phyloP scores from a whole-genome alignment of 2,888 invertebrate species.

The Lasioglossum zephyrum region DNA sequence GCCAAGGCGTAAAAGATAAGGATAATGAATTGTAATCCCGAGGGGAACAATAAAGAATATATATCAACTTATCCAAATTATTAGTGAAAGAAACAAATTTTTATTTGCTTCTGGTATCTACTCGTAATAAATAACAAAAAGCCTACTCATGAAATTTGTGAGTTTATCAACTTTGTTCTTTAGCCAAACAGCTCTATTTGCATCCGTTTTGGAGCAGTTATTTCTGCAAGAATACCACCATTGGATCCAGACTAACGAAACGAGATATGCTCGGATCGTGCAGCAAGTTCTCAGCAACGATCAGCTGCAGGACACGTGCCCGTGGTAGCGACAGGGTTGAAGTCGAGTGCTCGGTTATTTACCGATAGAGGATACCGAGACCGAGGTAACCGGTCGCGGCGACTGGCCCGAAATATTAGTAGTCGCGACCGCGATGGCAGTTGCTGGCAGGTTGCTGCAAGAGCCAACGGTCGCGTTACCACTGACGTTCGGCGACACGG shows the following conservation, averaged over 20 bases:
- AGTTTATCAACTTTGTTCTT: neutral
- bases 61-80: neutral
- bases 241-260: neutral
- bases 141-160: neutral
- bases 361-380: constrained; percentile 83
- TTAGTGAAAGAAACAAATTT: neutral
- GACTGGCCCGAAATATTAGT: constrained; percentile 49
- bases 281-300: neutral
- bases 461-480: constrained; percentile 45
- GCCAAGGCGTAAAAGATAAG: too few relatives aligned
- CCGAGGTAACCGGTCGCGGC: constrained; percentile 75
- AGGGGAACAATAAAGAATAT: too few relatives aligned
- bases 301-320: neutral
- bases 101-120: neutral
- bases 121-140: too few relatives aligned
- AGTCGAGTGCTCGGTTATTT: constrained; percentile 63
- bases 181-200: neutral
- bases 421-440: constrained; percentile 49
- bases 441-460: constrained; percentile 33
- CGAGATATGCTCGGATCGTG: neutral
- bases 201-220: neutral
- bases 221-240: neutral
- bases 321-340: neutral
- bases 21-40: too few relatives aligned
- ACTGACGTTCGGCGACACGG: constrained; percentile 53